phyloP scores from a whole-genome alignment of 2,797 vertebrate genomes.

The Crocodylus rhombifer region DNA sequence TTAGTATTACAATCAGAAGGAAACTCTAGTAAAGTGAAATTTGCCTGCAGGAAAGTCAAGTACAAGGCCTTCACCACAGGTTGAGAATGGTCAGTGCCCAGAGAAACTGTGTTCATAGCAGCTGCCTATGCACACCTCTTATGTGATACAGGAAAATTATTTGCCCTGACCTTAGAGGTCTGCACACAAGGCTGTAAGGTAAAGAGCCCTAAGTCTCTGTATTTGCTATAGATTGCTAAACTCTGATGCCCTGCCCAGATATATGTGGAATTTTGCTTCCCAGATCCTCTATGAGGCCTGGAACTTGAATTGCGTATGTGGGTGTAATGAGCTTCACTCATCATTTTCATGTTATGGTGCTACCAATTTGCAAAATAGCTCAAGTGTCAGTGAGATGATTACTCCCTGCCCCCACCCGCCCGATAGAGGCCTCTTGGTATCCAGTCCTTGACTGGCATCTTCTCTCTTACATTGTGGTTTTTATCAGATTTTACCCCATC shows the following conservation, averaged over 20 bases:
- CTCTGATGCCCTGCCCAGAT: background rate
- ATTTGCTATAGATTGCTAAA: background rate
- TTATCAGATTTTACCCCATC: background rate
- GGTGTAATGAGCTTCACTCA: background rate
- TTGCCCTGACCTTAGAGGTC: too few species aligned
- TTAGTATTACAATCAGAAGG: too few species aligned
- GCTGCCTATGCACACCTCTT: too few species aligned
- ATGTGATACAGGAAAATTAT: too few species aligned
- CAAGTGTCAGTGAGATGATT: background rate
- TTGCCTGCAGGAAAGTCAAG: too few species aligned
- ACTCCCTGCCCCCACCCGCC: background rate
- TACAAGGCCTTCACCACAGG: too few species aligned
- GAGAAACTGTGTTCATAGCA: too few species aligned
- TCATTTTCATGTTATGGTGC: background rate
- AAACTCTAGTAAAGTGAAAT: too few species aligned
- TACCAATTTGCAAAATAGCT: background rate
- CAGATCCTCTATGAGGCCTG: background rate
- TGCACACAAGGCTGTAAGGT: too few species aligned
- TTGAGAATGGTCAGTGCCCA: too few species aligned
- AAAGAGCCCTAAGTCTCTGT: too few species aligned
- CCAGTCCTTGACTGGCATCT: background rate
- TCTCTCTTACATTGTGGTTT: background rate
- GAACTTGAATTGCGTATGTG: background rate
- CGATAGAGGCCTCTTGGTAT: background rate
- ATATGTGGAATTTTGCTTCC: rapidly evolving